phyloP scores from a whole-genome alignment of 2,797 vertebrate species.

The Cephalopachus bancanus region DNA sequence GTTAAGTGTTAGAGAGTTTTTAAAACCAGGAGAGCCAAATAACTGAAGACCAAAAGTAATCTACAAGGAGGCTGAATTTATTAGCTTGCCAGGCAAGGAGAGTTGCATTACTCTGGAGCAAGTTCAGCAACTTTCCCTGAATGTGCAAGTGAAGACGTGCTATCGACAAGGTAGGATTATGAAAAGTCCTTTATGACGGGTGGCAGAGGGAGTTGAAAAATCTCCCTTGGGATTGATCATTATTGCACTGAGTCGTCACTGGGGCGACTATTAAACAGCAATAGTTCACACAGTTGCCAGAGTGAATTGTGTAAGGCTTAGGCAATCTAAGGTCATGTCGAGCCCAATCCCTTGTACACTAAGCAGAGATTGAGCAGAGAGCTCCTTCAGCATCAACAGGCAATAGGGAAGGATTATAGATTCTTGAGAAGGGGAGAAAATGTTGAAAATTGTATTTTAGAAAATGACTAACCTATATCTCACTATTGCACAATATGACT shows the following conservation, averaged over 20 bases:
- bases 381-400: background rate
- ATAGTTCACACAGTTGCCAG: fast-evolving
- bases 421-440: background rate
- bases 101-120: background rate
- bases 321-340: too few relatives aligned
- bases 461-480: background rate
- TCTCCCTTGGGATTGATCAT: background rate
- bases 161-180: background rate
- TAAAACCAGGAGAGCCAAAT: background rate
- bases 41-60: background rate
- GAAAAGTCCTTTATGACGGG: background rate
- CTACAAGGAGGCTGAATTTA: too few relatives aligned
- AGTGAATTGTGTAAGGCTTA: background rate
- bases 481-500: background rate
- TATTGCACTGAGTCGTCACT: fast-evolving
- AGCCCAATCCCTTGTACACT: background rate
- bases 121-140: background rate
- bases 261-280: background rate
- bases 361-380: background rate
- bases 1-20: background rate
- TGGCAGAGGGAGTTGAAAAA: background rate
- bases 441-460: background rate
- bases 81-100: background rate
- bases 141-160: background rate
- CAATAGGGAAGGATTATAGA: background rate